phyloP scores from a whole-genome alignment of 1,140 invertebrate species.

The Habropoda laboriosa region DNA sequence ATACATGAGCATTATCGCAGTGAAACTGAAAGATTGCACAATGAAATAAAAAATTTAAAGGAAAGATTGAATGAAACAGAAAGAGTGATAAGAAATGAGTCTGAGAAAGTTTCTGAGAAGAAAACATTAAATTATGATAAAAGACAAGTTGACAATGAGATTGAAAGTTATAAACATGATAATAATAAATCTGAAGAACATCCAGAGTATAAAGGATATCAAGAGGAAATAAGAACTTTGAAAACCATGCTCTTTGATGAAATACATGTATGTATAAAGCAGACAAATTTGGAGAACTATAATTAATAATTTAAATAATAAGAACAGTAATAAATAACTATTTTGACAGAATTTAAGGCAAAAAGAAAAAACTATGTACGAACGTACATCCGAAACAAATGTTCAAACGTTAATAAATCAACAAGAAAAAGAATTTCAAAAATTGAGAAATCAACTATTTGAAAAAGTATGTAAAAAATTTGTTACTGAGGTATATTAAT shows the following conservation, averaged over 20 bases:
- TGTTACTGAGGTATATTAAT: conserved; percentile 1
- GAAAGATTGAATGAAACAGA: conserved; percentile 83
- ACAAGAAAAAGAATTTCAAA: conserved; percentile 76
- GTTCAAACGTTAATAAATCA: conserved; percentile 70
- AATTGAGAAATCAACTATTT: conserved; percentile 71
- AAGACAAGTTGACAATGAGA: conserved; percentile 43
- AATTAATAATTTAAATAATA: conserved; percentile 9
- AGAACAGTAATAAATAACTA: conserved; percentile 13
- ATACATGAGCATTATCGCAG: conserved; percentile 75
- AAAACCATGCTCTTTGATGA: conserved; percentile 74
- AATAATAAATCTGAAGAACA: conserved; percentile 66
- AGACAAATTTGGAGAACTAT: background rate
- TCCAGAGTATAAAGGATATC: conserved; percentile 78
- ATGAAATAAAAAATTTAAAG: conserved; percentile 84
- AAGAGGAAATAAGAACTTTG: conserved; percentile 74
- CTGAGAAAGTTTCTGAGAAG: conserved; percentile 73
- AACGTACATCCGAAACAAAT: conserved; percentile 61
- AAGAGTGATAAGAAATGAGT: conserved; percentile 79
- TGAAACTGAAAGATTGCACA: conserved; percentile 83
- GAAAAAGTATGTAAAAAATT: conserved; percentile 58
- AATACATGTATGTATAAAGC: conserved; percentile 67
- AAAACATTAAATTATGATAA: conserved; percentile 61
- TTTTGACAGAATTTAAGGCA: conserved; percentile 50
- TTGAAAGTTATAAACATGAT: conserved; percentile 10
- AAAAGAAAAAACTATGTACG: conserved; percentile 48